Percentiles rank a stretch among this genome's conserved stretches.
Conservation (phyloP, 2,113 vertebrate species). For the Gymnocephalus cernua region DNA sequence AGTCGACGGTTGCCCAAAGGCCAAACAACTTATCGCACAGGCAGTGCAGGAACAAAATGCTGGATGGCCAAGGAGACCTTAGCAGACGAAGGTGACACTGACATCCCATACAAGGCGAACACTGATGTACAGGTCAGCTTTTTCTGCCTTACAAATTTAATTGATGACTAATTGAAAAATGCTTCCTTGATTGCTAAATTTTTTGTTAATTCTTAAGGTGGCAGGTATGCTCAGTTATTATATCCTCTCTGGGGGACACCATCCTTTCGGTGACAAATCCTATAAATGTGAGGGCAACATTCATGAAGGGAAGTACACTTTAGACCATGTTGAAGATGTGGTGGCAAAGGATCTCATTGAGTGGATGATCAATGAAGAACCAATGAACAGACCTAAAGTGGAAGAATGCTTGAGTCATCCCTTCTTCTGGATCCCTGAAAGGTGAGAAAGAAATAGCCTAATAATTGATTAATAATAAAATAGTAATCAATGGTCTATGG, state of each 20-base stretch:
- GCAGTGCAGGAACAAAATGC: conserved; percentile 69
- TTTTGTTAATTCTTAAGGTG: conserved; percentile 54
- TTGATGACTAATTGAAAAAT: background rate
- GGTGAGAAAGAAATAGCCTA: conserved; percentile 22
- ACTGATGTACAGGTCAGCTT: conserved; percentile 77
- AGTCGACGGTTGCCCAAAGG: conserved; percentile 61
- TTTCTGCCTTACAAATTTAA: background rate
- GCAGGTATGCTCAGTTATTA: conserved; percentile 81
- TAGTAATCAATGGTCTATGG: too few species aligned
- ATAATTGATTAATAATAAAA: background rate
- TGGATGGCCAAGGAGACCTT: conserved; percentile 79
- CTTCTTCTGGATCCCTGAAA: conserved; percentile 69
- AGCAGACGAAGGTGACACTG: background rate
- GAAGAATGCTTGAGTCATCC: conserved; percentile 73
- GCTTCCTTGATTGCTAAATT: rapidly evolving
- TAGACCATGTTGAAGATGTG: conserved; percentile 71
- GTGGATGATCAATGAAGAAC: conserved; percentile 71
- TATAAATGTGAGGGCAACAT: conserved; percentile 53
- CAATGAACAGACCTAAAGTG: conserved; percentile 65
- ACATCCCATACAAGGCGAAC: conserved; percentile 66
- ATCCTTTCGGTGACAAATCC: conserved; percentile 70
- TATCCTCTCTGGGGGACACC: conserved; percentile 76
- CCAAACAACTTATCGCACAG: conserved; percentile 64
- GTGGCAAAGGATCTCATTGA: conserved; percentile 74
- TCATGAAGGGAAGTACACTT: conserved; percentile 40